Percentiles rank a stretch among this genome's conserved stretches.
Evolutionary conservation across 1,140 invertebrate species (phyloP).

Genomic region (Colletes latitarsis): DNA sequence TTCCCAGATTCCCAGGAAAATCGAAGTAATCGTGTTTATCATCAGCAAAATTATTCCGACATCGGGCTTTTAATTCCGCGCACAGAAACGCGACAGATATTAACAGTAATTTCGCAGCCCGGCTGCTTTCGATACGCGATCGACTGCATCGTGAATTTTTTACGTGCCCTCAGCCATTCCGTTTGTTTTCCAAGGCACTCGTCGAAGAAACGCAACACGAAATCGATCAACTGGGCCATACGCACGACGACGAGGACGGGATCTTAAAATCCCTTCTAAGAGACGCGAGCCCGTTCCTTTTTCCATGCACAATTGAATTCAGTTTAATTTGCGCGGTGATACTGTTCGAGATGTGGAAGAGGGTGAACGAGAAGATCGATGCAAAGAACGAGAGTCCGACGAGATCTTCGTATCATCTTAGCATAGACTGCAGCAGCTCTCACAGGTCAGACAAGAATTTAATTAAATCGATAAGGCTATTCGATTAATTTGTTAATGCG

Average conservation of each 20-base stretch:
- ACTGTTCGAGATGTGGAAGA: conserved; percentile 91
- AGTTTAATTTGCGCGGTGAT: conserved; percentile 92
- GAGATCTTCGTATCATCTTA: conserved; percentile 87
- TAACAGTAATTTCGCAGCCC: background rate
- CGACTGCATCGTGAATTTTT: background rate
- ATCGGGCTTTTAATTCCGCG: conserved; percentile 23
- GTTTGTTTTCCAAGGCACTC: conserved; percentile 76
- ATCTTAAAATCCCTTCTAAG: conserved; percentile 86
- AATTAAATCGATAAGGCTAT: conserved; percentile 28
- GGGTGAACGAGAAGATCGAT: conserved; percentile 79
- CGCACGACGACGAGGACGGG: conserved; percentile 82
- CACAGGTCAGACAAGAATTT: conserved; percentile 81
- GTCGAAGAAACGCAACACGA: conserved; percentile 91
- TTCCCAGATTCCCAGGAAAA: conserved; percentile 33
- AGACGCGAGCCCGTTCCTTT: conserved; percentile 92
- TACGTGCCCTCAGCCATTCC: conserved; percentile 11
- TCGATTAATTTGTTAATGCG: conserved; percentile 37
- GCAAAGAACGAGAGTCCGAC: conserved; percentile 75
- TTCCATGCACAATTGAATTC: conserved; percentile 95
- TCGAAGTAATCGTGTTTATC: conserved; percentile 39
- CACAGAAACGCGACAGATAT: background rate
- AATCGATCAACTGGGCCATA: conserved; percentile 84
- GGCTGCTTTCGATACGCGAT: background rate
- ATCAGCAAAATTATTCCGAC: conserved; percentile 19
- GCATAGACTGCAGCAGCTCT: conserved; percentile 94